Evolutionary conservation across 2,113 vertebrate species (phyloP).

Genomic region (Setophaga kirtlandii): DNA sequence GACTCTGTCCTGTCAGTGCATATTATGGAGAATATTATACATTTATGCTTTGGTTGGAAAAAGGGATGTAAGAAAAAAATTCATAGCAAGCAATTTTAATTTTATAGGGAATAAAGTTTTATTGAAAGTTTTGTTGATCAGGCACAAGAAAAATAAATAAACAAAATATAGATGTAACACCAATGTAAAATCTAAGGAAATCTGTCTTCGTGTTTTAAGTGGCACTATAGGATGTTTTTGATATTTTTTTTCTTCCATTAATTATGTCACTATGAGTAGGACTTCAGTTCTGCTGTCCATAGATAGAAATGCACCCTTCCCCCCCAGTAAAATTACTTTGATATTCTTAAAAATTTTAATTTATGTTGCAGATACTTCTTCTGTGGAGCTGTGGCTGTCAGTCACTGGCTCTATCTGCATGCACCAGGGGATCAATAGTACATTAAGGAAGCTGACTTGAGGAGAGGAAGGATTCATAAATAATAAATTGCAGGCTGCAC

Average conservation of each 20-base stretch:
- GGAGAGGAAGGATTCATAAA: conserved; percentile 85
- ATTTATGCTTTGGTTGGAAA: not conserved
- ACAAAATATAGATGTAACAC: not conserved
- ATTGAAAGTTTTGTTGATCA: not conserved
- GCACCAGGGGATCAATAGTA: conserved; percentile 80
- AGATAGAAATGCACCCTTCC: not conserved
- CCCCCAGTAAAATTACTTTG: not conserved
- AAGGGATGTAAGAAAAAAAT: not conserved
- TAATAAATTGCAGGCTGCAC: conserved; percentile 81
- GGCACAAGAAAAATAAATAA: not conserved
- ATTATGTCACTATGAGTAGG: not conserved
- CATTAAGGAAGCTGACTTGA: conserved; percentile 79
- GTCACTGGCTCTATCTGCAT: conserved; percentile 44
- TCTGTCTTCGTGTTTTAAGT: not conserved
- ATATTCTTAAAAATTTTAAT: not conserved
- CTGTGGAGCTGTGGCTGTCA: conserved; percentile 29
- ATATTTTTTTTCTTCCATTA: not conserved
- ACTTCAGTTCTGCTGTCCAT: not conserved
- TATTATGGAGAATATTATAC: not conserved
- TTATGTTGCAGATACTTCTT: not conserved
- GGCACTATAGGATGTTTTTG: not conserved
- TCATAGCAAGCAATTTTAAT: not conserved
- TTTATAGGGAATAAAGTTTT: not conserved
- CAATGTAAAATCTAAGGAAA: not conserved
- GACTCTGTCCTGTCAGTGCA: not conserved